A percentile compares a stretch with the other conserved stretches of the same genome.
Conservation (phyloP, 30 jellyfish, hydroid and myxozoan genomes). For the Chrysaora quinquecirrha region DNA sequence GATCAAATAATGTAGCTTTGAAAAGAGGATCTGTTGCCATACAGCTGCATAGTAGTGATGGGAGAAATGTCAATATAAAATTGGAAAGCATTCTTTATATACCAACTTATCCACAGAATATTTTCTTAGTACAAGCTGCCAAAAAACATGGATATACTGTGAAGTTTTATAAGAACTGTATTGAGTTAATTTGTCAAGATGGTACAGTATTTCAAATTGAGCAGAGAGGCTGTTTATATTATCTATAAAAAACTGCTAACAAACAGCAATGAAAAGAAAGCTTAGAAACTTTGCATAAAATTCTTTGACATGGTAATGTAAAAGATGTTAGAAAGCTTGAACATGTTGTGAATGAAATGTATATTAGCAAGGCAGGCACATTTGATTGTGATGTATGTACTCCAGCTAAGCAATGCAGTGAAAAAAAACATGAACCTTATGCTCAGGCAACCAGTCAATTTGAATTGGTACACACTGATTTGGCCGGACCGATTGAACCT, state of each 20-base stretch:
- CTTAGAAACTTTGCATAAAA: slow-evolving; percentile 44
- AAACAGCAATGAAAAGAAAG: not conserved
- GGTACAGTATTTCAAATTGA: slow-evolving; percentile 40
- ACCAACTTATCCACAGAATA: not conserved
- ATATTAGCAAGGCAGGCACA: slow-evolving; percentile 14
- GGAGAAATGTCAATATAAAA: not conserved
- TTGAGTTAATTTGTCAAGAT: not conserved
- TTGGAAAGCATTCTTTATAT: not conserved
- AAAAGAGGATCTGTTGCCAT: not conserved
- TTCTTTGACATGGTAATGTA: slow-evolving; percentile 53
- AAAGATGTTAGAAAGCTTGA: slow-evolving; percentile 51
- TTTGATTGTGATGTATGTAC: slow-evolving; percentile 46
- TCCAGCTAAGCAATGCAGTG: slow-evolving; percentile 17
- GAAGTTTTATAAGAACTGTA: not conserved
- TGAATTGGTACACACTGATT: slow-evolving; percentile 59
- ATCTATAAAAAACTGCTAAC: slow-evolving; percentile 5
- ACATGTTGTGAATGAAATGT: slow-evolving; percentile 69
- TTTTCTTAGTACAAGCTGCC: slow-evolving; percentile 53
- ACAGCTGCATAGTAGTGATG: not conserved
- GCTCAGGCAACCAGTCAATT: slow-evolving; percentile 52
- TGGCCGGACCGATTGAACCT: slow-evolving; percentile 75
- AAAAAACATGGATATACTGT: slow-evolving; percentile 36
- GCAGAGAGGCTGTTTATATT: slow-evolving; percentile 34
- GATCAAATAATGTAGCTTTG: not conserved
- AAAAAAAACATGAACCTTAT: slow-evolving; percentile 26